Percentiles rank a stretch among this genome's conserved stretches.
Evolutionary conservation across 2,113 vertebrate genomes (phyloP).

Genomic region (Danio rerio): DNA sequence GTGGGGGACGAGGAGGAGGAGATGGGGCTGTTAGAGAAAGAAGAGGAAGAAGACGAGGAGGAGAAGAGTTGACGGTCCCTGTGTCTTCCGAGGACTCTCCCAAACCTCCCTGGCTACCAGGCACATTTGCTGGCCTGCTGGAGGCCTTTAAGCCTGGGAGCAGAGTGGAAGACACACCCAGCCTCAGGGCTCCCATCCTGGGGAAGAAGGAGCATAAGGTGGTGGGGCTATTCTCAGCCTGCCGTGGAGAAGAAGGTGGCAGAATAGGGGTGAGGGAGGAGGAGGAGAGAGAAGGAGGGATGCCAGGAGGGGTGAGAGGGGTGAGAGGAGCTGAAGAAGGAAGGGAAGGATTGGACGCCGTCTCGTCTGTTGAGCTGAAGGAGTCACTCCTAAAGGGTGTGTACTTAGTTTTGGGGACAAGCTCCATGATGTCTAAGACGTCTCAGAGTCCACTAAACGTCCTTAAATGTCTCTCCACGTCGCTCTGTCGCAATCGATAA

Average conservation of each 20-base stretch:
- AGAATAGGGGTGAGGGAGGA: constrained; percentile 84
- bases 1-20: constrained; percentile 84
- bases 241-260: constrained; percentile 75
- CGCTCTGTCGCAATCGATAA: constrained; percentile 58
- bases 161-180: constrained; percentile 85
- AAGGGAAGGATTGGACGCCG: constrained; percentile 74
- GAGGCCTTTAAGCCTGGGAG: constrained; percentile 78
- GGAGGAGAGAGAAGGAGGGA: constrained; percentile 83
- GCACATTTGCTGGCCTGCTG: constrained; percentile 54
- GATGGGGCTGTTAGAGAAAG: constrained; percentile 72
- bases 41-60: constrained; percentile 59
- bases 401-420: constrained; percentile 92
- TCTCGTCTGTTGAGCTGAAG: constrained; percentile 83
- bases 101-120: constrained; percentile 62
- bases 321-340: constrained; percentile 75
- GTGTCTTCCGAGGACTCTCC: constrained; percentile 51
- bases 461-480: constrained; percentile 66
- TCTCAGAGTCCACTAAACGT: constrained; percentile 16
- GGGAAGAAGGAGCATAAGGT: constrained; percentile 97
- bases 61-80: constrained; percentile 65
- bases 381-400: constrained; percentile 92
- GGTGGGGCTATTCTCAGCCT: constrained; percentile 87
- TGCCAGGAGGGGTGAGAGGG: constrained; percentile 72
- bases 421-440: constrained; percentile 82
- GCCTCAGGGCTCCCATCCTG: constrained; percentile 88